phyloP scores from a whole-genome alignment of 1,140 invertebrate species.

The Platyscapa corneri region DNA sequence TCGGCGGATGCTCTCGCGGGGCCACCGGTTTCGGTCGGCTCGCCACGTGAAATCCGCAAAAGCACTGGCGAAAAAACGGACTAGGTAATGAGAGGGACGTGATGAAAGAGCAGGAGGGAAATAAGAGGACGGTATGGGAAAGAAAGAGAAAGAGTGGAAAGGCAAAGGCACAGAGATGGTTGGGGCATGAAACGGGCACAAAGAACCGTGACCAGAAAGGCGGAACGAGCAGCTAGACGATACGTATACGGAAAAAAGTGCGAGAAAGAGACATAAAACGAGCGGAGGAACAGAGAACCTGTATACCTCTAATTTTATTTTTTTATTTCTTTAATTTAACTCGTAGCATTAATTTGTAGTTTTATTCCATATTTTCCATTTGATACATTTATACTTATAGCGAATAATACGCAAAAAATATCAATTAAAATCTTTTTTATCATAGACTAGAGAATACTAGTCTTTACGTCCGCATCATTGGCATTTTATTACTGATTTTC shows the following conservation, averaged over 20 bases:
- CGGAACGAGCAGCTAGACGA: neutral
- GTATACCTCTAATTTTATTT: neutral
- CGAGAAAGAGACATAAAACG: neutral
- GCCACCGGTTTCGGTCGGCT: neutral
- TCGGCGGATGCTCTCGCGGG: neutral
- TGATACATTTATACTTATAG: neutral
- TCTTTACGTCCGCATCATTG: no score
- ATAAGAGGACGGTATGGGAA: neutral
- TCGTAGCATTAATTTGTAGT: slow-evolving; percentile 8
- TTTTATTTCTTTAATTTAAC: slow-evolving; percentile 24
- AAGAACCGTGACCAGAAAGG: neutral
- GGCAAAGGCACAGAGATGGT: neutral
- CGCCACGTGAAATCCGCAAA: neutral
- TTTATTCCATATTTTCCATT: neutral
- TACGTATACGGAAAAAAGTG: neutral
- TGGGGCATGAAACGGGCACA: neutral
- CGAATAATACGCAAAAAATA: neutral
- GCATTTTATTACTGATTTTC: no score
- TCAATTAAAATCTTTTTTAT: neutral
- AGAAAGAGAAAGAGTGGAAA: neutral
- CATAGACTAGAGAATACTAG: no score
- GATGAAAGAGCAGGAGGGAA: slow-evolving; percentile 32
- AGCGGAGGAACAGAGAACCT: neutral
- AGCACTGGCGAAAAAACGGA: neutral
- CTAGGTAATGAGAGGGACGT: slow-evolving; percentile 38